These are phyloP conservation scores for Allophyes oxyacanthae DNA, from an alignment of 2,888 invertebrate species.

Conservation along the genomic window DNA sequence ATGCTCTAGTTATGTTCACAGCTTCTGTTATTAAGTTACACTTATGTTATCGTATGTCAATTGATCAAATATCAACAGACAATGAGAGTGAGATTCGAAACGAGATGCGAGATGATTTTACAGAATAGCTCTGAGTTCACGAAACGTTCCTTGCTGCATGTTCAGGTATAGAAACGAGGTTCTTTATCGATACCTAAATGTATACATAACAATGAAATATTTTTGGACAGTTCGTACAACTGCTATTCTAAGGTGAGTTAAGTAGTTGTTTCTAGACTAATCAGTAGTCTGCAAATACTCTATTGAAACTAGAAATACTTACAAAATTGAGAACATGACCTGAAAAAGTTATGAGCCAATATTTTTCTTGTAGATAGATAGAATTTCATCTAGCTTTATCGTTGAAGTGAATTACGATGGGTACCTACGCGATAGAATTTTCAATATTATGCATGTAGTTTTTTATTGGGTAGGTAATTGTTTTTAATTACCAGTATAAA, in stretches of 20 bases:
- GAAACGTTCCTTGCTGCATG: conserved; percentile 43
- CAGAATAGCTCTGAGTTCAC: no score
- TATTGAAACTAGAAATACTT: not conserved
- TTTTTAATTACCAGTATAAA: conserved; percentile 1
- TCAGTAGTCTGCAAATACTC: conserved; percentile 8
- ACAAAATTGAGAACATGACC: conserved; percentile 6
- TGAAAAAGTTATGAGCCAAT: conserved; percentile 33
- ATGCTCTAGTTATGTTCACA: no score
- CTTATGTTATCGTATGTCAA: no score
- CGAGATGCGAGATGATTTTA: no score
- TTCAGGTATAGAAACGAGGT: conserved; percentile 38
- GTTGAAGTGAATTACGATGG: conserved; percentile 50
- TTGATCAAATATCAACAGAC: no score
- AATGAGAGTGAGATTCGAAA: no score
- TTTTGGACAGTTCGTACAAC: not conserved
- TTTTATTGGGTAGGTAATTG: not conserved
- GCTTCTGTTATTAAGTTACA: no score
- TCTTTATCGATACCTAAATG: conserved; percentile 16
- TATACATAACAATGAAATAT: conserved; percentile 10
- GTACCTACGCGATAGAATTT: conserved; percentile 40
- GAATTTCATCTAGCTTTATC: conserved; percentile 50
- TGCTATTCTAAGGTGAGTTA: not conserved
- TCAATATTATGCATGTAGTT: conserved; percentile 6
- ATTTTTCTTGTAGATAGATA: conserved; percentile 46
- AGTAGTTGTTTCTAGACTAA: not conserved